Conservation (phyloP, 2,888 invertebrate genomes). For the Noctua fimbriata region DNA sequence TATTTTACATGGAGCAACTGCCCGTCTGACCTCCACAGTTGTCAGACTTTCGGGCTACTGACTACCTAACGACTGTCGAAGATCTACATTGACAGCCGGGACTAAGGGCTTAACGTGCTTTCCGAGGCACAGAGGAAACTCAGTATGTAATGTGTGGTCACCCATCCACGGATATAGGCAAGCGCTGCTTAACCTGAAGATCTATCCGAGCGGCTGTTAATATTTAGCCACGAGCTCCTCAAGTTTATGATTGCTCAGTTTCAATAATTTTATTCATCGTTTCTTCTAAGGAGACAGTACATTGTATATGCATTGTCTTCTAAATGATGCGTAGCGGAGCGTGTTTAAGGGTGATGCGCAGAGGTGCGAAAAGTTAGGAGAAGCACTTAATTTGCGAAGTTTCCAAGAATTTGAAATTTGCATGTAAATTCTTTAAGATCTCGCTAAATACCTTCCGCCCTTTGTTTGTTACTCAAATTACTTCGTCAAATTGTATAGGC, state of each 20-base stretch:
- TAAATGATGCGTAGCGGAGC: constrained; percentile 50
- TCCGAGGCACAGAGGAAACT: too few species aligned
- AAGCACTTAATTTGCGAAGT: constrained; percentile 54
- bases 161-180: too few species aligned
- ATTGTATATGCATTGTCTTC: constrained; percentile 48
- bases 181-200: too few species aligned
- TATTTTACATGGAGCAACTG: too few species aligned
- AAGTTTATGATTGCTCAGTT: neutral
- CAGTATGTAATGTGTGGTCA: too few species aligned
- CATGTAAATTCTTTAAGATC: constrained; percentile 63
- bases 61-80: too few species aligned
- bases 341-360: constrained; percentile 34
- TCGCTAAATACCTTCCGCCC: constrained; percentile 48
- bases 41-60: too few species aligned
- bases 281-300: neutral
- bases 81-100: too few species aligned
- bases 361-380: constrained; percentile 57
- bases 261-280: constrained; percentile 11
- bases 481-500: constrained; percentile 32
- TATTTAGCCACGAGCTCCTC: too few species aligned
- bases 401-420: constrained; percentile 64
- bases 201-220: too few species aligned
- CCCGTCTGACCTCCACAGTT: too few species aligned
- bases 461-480: constrained; percentile 53
- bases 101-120: too few species aligned